These are phyloP conservation scores for Remorina albescens DNA, from an alignment of 2,797 vertebrate species.

Conservation along the genomic window DNA sequence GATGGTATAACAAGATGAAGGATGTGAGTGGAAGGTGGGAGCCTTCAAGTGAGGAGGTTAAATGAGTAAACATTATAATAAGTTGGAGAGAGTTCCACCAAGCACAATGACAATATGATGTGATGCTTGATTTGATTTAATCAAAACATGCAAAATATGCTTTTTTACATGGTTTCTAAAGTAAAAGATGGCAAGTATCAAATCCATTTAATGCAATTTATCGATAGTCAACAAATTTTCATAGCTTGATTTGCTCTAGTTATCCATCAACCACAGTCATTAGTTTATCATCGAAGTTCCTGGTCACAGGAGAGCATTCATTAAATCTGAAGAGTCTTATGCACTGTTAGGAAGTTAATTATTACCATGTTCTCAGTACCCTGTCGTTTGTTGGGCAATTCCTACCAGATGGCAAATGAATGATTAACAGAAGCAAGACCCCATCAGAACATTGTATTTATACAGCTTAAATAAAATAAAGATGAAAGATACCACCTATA, in stretches of 20 bases:
- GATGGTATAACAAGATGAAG: slow-evolving; percentile 3
- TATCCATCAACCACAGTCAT: slow-evolving; percentile 7
- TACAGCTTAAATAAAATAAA: slow-evolving; percentile 6
- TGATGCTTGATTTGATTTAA: slow-evolving; percentile 6
- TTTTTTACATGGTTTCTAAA: slow-evolving; percentile 21
- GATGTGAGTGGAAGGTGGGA: slow-evolving; percentile 5
- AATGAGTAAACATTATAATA: slow-evolving; percentile 37
- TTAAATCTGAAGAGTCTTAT: slow-evolving; percentile 23
- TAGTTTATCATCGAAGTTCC: slow-evolving; percentile 35
- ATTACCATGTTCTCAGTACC: slow-evolving; percentile 38
- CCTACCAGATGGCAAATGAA: slow-evolving; percentile 4
- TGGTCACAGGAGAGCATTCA: slow-evolving; percentile 21
- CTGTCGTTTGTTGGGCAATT: neutral
- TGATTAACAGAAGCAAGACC: slow-evolving; percentile 34
- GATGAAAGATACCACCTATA: neutral
- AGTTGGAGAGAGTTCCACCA: slow-evolving; percentile 13
- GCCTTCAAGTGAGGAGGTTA: slow-evolving; percentile 27
- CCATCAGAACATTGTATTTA: slow-evolving; percentile 6
- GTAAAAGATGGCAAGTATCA: neutral
- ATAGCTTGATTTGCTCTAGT: neutral
- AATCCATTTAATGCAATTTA: neutral
- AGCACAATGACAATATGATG: slow-evolving; percentile 13
- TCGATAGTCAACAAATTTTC: neutral
- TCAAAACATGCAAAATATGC: neutral
- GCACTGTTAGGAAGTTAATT: slow-evolving; percentile 54